These are phyloP conservation scores for Leucophora obtusa DNA, from an alignment of 2,888 invertebrate genomes.

Conservation along the genomic window DNA sequence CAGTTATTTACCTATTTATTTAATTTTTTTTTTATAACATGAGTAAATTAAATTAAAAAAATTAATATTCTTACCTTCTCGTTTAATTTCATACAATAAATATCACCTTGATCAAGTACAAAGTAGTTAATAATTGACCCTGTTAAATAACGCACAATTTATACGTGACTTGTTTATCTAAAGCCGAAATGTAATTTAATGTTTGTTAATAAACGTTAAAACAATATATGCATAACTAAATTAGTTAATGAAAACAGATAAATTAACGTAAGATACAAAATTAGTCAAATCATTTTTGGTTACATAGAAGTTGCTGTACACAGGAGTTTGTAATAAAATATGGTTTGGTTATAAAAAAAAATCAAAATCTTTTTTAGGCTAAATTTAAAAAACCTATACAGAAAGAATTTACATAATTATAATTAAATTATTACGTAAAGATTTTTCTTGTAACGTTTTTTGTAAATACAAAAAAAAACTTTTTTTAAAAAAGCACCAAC, in stretches of 20 bases:
- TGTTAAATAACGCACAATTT: slow-evolving; percentile 42
- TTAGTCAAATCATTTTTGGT: no score
- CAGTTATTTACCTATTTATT: no score
- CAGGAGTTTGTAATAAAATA: no score
- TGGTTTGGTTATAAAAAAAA: no score
- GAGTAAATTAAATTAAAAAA: neutral
- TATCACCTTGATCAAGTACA: slow-evolving; percentile 44
- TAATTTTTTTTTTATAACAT: neutral
- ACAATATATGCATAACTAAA: neutral
- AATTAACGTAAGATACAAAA: neutral
- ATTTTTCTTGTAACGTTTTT: no score
- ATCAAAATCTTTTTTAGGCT: no score
- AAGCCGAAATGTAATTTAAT: slow-evolving; percentile 38
- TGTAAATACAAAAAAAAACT: no score
- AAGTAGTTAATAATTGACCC: slow-evolving; percentile 52
- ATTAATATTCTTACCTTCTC: slow-evolving; percentile 22
- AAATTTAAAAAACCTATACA: no score
- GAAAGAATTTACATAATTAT: no score
- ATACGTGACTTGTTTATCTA: slow-evolving; percentile 50
- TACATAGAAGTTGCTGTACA: no score
- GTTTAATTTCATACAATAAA: slow-evolving; percentile 6
- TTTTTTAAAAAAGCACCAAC: no score
- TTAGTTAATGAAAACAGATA: neutral
- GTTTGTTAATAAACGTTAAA: slow-evolving; percentile 27
- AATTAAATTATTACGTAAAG: no score